phyloP scores from a whole-genome alignment of 2,797 vertebrate species.

The Orientallactaga sibirica region DNA sequence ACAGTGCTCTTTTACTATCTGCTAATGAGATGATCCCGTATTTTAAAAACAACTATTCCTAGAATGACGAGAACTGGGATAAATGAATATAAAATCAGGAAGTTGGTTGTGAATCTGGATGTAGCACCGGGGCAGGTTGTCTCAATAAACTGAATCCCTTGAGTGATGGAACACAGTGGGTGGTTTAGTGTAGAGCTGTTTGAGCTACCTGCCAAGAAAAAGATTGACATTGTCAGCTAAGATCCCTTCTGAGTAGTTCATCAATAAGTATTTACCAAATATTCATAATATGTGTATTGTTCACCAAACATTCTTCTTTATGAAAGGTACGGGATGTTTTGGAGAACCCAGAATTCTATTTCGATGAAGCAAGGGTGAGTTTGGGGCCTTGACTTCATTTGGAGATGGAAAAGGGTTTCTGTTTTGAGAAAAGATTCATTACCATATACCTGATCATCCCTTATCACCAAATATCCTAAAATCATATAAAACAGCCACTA shows the following conservation, averaged over 20 bases:
- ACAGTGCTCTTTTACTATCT: constrained; percentile 85
- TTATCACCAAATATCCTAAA: constrained; percentile 20
- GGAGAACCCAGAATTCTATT: not conserved
- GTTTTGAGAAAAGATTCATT: not conserved
- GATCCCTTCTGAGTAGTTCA: not conserved
- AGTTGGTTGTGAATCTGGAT: constrained; percentile 91
- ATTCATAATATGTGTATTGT: not conserved
- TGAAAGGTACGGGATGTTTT: not conserved
- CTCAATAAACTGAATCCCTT: constrained; percentile 87
- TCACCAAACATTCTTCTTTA: constrained; percentile 15
- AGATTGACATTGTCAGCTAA: constrained; percentile 20
- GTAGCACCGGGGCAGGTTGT: constrained; percentile 89
- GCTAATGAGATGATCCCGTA: constrained; percentile 91
- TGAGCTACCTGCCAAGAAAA: constrained; percentile 79
- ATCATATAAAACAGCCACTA: not conserved
- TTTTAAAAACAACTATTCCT: constrained; percentile 94
- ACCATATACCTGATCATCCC: not conserved
- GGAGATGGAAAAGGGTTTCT: constrained; percentile 8
- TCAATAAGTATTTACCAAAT: constrained; percentile 29
- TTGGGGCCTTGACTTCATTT: constrained; percentile 3
- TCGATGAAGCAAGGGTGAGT: not conserved
- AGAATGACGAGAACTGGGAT: constrained; percentile 92
- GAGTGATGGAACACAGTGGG: constrained; percentile 78
- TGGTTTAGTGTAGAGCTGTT: constrained; percentile 72
- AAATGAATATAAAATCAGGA: constrained; percentile 95